Percentiles rank a stretch among this genome's conserved stretches.
Evolutionary conservation across 2,113 vertebrate species (phyloP).

Genomic region (Salvator merianae): DNA sequence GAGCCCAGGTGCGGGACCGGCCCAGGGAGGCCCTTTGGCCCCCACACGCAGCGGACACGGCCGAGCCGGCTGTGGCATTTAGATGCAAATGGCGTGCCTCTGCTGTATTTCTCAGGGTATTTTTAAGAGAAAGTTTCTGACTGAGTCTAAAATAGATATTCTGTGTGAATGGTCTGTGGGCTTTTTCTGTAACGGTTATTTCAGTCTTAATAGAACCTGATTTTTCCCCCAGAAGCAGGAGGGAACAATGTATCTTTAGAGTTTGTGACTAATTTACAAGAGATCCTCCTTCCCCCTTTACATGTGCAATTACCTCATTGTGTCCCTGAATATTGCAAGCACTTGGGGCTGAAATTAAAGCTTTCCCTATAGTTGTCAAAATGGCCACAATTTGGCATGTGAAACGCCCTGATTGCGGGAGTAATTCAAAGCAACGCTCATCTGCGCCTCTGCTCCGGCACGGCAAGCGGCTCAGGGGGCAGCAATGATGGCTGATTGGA

Average conservation of each 20-base stretch:
- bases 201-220: constrained; percentile 77
- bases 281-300: constrained; percentile 66
- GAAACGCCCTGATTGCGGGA: constrained; percentile 82
- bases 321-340: constrained; percentile 76
- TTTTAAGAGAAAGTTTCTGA: constrained; percentile 54
- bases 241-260: constrained; percentile 80
- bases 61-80: neutral
- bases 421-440: constrained; percentile 76
- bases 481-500: constrained; percentile 78
- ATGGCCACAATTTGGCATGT: constrained; percentile 83
- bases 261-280: constrained; percentile 77
- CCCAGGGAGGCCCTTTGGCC: too few relatives aligned
- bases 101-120: constrained; percentile 29
- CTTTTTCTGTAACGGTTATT: constrained; percentile 74
- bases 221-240: constrained; percentile 62
- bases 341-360: constrained; percentile 75
- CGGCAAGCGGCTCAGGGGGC: constrained; percentile 57
- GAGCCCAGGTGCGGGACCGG: too few relatives aligned
- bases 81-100: constrained; percentile 39
- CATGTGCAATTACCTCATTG: constrained; percentile 81
- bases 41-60: too few relatives aligned
- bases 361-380: constrained; percentile 72
- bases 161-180: constrained; percentile 69
- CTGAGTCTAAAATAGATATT: constrained; percentile 71
- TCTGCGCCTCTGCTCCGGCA: constrained; percentile 48